Conservation (phyloP, 1,140 invertebrate species). For the Druon quercuslanigerum region DNA sequence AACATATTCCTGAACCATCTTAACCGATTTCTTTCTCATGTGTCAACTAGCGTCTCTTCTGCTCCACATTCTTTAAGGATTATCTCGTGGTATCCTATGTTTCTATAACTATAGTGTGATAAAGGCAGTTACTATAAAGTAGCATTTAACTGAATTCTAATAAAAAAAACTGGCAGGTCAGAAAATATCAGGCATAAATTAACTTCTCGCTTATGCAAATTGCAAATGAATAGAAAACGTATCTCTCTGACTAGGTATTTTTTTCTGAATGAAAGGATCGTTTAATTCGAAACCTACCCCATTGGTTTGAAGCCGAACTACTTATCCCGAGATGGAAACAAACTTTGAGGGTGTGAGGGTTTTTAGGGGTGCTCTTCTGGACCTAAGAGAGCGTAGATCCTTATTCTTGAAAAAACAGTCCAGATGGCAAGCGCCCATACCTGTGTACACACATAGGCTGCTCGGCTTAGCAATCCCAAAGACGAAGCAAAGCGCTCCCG, state of each 20-base stretch:
- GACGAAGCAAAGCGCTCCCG: slow-evolving; percentile 11
- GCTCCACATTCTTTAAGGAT: too few relatives aligned
- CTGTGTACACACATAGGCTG: slow-evolving; percentile 29
- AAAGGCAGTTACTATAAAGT: too few relatives aligned
- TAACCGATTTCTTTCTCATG: too few relatives aligned
- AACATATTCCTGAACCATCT: too few relatives aligned
- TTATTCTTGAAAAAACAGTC: slow-evolving; percentile 33
- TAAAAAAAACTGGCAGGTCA: neutral
- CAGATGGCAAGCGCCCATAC: slow-evolving; percentile 47
- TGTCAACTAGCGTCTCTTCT: too few relatives aligned
- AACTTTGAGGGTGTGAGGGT: neutral
- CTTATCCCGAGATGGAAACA: slow-evolving; percentile 14
- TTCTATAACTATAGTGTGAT: too few relatives aligned
- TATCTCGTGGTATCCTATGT: too few relatives aligned
- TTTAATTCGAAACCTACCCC: slow-evolving; percentile 9
- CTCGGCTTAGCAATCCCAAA: slow-evolving; percentile 28
- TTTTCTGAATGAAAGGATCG: slow-evolving; percentile 13
- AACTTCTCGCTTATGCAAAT: slow-evolving; percentile 24
- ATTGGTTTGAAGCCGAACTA: neutral
- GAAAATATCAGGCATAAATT: slow-evolving; percentile 14
- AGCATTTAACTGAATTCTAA: neutral
- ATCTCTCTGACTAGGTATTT: neutral
- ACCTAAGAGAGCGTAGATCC: slow-evolving; percentile 35
- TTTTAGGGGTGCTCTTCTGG: slow-evolving; percentile 2
- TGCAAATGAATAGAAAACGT: slow-evolving; percentile 4